A percentile compares a stretch with the other conserved stretches of the same genome.
phyloP scores from a whole-genome alignment of 2,888 invertebrate species.

The Ormyrus rosae region DNA sequence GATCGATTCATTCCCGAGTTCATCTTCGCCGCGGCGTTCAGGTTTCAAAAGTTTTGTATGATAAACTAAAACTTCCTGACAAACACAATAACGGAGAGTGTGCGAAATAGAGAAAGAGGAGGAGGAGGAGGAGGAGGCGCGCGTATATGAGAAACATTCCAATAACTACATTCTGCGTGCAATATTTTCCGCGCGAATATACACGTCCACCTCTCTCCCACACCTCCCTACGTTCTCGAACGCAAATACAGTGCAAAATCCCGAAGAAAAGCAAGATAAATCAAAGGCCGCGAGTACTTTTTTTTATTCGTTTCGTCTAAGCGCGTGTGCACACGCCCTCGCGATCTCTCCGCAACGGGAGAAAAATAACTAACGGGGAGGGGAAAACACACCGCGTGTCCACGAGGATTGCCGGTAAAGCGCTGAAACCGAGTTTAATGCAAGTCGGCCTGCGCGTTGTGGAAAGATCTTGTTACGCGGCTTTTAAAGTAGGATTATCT shows the following conservation, averaged over 20 bases:
- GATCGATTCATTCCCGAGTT: conserved; percentile 20
- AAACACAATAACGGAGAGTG: conserved; percentile 23
- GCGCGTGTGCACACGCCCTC: not conserved
- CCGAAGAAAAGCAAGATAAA: conserved; percentile 34
- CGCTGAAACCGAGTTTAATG: no score
- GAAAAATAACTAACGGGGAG: conserved; percentile 33
- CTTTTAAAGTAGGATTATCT: not conserved
- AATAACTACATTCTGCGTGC: conserved; percentile 40
- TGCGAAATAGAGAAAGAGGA: no score
- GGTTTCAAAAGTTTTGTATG: conserved; percentile 21
- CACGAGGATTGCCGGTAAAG: not conserved
- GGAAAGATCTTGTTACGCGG: conserved; percentile 6
- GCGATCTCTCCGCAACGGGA: not conserved
- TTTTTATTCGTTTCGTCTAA: not conserved
- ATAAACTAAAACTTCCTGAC: conserved; percentile 31
- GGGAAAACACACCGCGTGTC: not conserved
- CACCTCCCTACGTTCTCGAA: conserved; percentile 1
- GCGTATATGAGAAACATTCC: conserved; percentile 16
- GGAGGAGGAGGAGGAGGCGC: not conserved
- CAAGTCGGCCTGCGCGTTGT: no score
- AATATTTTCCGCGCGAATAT: conserved; percentile 40
- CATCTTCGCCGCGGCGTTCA: not conserved
- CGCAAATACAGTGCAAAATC: conserved; percentile 36
- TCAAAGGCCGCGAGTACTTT: conserved; percentile 6
- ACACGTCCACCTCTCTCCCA: not conserved